Evolutionary conservation across 2,113 vertebrate genomes (phyloP), one percentile per base, ranked within the genome.

Genomic region (Anguilla japonica): DNA sequence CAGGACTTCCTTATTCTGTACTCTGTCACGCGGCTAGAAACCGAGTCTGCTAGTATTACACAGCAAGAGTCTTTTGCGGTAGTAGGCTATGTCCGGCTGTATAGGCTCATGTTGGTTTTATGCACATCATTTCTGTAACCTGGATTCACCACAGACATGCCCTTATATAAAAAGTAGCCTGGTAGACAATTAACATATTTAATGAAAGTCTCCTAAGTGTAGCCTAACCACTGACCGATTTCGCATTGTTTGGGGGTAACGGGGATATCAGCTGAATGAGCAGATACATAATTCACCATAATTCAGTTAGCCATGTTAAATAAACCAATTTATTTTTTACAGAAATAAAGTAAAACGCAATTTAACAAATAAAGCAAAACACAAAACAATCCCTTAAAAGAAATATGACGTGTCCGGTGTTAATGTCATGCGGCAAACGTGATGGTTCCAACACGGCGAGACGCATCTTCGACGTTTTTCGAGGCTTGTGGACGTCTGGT

Each of bases 41-140:
- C 43, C 67, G 80, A 86, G 41, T 80, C 60, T 75, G 15, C 56
- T 86, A 67, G 79, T 83, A 86, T 86, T 86, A 86, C 79, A 86
- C 79, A 81, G 79, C 79, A 50, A 67, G 79, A 43, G 85, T 82
- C 85, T 26, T 86, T 67, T 82, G 20, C 53, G 80, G 15, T 1
- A 67, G 20, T 4, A 4, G 6, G 60, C 50, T 53, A 29, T 85
- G 71, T 34, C 43, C 63, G 43, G 63, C 29, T 11, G 50, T 79
- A 8, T 79, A 18, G 5, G 60, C 60, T 26, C n/a, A n/a, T n/a
- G 20, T 26, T 75, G n/a, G 2, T 13, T 26, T 34, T 34, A 34
- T 75, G 20, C n/a, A 29, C 5, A 75, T 26, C 11, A 26, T 26
- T 71, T 71, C 15, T 34, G 34, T 75, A 29, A 29, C 11, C 11